A percentile compares a stretch with the other conserved stretches of the same genome.
phyloP scores from a whole-genome alignment of 2,113 vertebrate species.

The Nycticryphes semicollaris region DNA sequence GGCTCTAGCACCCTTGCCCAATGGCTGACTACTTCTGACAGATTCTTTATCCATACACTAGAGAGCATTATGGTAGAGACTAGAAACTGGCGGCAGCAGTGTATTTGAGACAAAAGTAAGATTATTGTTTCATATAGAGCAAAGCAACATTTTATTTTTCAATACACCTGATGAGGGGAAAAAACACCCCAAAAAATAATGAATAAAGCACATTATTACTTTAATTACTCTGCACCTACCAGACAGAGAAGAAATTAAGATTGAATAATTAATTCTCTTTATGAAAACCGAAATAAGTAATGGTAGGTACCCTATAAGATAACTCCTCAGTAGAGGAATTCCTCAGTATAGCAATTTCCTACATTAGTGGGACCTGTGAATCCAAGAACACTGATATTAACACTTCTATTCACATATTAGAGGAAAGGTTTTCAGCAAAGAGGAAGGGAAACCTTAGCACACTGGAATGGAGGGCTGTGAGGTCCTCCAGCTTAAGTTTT shows the following conservation, averaged over 20 bases:
- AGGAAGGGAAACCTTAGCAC: background rate
- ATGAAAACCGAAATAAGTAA: background rate
- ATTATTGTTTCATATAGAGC: background rate
- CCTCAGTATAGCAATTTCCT: background rate
- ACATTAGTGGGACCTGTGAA: background rate
- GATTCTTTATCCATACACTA: background rate
- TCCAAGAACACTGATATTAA: background rate
- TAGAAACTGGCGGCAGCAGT: background rate
- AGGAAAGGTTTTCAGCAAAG: background rate
- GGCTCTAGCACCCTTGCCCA: background rate
- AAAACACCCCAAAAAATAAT: background rate
- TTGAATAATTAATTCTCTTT: background rate
- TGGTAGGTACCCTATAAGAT: background rate
- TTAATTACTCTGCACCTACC: background rate
- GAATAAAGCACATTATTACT: background rate
- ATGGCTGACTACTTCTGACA: background rate
- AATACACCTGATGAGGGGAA: background rate
- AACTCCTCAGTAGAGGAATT: background rate
- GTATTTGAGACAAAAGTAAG: background rate
- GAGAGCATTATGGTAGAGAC: background rate
- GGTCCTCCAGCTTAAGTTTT: background rate
- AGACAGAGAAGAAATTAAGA: background rate
- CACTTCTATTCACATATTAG: background rate
- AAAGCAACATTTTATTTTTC: background rate
- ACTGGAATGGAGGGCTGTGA: background rate